A percentile compares a stretch with the other conserved stretches of the same genome.
These are phyloP conservation scores for Leucophenga montana DNA, from an alignment of 2,888 invertebrate species.

Conservation along the genomic window DNA sequence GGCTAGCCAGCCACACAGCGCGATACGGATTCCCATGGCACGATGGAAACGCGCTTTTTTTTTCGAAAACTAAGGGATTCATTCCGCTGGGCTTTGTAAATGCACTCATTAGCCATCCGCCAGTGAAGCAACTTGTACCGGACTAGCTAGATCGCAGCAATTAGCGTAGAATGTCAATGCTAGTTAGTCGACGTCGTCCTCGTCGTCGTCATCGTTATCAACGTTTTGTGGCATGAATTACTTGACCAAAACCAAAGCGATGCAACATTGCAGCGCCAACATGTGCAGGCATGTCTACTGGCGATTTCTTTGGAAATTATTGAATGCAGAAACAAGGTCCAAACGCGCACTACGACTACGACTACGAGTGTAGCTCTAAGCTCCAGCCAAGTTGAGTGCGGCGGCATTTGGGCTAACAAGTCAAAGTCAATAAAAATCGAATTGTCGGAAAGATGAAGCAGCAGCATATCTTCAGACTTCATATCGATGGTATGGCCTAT, in stretches of 20 bases:
- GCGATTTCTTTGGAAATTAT: no score
- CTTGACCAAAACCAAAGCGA: constrained; percentile 2
- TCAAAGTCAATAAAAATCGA: constrained; percentile 57
- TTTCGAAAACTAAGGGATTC: no score
- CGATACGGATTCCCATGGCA: no score
- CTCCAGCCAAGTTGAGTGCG: no score
- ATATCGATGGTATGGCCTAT: no score
- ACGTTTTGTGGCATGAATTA: constrained; percentile 1
- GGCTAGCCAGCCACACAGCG: no score
- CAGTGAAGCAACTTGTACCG: no score
- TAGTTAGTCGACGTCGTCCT: background rate
- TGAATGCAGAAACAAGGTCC: no score
- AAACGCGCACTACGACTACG: no score
- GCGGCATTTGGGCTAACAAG: constrained; percentile 33
- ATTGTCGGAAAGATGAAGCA: constrained; percentile 61
- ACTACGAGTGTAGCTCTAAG: no score
- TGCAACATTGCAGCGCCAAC: background rate
- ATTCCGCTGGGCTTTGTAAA: background rate
- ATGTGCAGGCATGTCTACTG: background rate
- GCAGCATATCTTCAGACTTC: constrained; percentile 16
- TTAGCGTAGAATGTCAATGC: constrained; percentile 1
- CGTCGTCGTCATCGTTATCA: no score
- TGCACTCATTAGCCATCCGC: background rate
- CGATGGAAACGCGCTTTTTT: no score
- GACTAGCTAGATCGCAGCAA: background rate